Evolutionary conservation across 64 coral and sea anemone species (phyloP).

Genomic region (Actinia tenebrosa): DNA sequence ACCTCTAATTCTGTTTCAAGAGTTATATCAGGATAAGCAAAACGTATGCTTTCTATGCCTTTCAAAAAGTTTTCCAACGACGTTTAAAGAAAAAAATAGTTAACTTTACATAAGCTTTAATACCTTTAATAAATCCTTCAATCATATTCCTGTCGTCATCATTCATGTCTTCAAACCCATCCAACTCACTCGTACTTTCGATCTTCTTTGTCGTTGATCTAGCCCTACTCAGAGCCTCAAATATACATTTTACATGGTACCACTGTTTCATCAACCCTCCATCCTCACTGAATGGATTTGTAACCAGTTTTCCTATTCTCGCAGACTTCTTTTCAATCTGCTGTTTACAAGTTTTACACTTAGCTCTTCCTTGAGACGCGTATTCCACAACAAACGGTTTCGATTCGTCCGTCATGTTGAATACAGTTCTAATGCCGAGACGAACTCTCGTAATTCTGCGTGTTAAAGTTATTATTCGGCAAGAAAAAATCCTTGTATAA

Average conservation of each 20-base stretch:
- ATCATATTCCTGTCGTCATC: slow-evolving; percentile 75
- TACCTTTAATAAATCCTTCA: slow-evolving; percentile 75
- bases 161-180: slow-evolving; percentile 72
- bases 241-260: slow-evolving; percentile 90
- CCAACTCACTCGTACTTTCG: slow-evolving; percentile 69
- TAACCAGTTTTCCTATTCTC: slow-evolving; percentile 84
- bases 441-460: not conserved
- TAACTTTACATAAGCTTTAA: not conserved
- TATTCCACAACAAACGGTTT: slow-evolving; percentile 92
- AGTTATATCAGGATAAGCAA: too few relatives aligned
- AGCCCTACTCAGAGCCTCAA: slow-evolving; percentile 78
- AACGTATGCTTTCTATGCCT: not conserved
- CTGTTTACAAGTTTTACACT: slow-evolving; percentile 93
- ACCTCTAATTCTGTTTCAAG: too few relatives aligned
- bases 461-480: not conserved
- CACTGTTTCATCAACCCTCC: slow-evolving; percentile 98
- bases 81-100: not conserved
- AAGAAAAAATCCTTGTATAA: not conserved
- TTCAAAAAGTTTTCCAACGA: too few relatives aligned
- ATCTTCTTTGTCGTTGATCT: slow-evolving; percentile 81
- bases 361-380: slow-evolving; percentile 82
- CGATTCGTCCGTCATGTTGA: slow-evolving; percentile 47
- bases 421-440: not conserved
- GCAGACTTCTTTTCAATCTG: slow-evolving; percentile 89
- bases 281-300: slow-evolving; percentile 93